Evolutionary conservation across 2,888 invertebrate species (phyloP).

Genomic region (Pyrocoelia pectoralis): DNA sequence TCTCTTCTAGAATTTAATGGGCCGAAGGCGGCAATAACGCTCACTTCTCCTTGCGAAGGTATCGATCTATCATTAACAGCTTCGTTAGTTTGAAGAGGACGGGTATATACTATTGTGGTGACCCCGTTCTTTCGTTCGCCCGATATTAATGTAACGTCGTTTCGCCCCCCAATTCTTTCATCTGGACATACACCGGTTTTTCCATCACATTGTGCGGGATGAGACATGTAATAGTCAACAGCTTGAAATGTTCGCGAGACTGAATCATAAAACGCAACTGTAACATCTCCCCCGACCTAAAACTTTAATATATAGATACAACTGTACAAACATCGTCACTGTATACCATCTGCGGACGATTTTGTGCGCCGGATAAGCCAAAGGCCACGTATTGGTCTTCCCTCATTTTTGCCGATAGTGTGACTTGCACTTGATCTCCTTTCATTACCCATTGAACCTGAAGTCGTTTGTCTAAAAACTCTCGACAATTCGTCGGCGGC

Average conservation of each 20-base stretch:
- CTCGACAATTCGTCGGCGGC: constrained; percentile 78
- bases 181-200: constrained; percentile 88
- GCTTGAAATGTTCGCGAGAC: constrained; percentile 71
- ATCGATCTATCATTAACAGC: constrained; percentile 75
- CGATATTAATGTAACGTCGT: constrained; percentile 78
- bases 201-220: constrained; percentile 83
- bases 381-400: constrained; percentile 91
- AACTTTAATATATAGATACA: constrained; percentile 39
- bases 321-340: neutral
- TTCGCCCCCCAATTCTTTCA: constrained; percentile 78
- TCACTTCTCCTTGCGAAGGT: constrained; percentile 68
- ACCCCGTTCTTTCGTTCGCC: constrained; percentile 82
- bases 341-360: constrained; percentile 74
- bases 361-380: constrained; percentile 82
- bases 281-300: constrained; percentile 78
- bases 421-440: constrained; percentile 78
- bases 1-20: constrained; percentile 80
- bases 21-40: constrained; percentile 89
- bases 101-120: constrained; percentile 80
- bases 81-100: constrained; percentile 80
- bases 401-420: constrained; percentile 77
- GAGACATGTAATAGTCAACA: constrained; percentile 85
- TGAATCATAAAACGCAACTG: constrained; percentile 78
- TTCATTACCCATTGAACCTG: constrained; percentile 89
- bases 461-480: constrained; percentile 80